phyloP scores from a whole-genome alignment of 2,888 invertebrate genomes.

The Ormyrus thymus region DNA sequence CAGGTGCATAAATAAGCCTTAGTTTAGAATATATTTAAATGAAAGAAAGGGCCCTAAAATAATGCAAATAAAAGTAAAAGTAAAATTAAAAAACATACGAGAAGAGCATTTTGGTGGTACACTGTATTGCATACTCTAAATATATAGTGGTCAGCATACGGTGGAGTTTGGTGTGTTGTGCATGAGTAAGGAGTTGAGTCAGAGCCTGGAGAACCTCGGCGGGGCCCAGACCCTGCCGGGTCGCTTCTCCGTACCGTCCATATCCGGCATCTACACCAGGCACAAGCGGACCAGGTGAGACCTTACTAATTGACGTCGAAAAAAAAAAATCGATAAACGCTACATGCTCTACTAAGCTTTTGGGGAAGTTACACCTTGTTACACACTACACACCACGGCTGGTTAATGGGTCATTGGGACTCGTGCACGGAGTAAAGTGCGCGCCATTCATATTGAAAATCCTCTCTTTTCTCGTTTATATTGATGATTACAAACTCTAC shows the following conservation, averaged over 20 bases:
- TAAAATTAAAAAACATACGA: neutral
- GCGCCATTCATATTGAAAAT: too few species aligned
- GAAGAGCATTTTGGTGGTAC: conserved; percentile 73
- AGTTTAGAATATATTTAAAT: conserved; percentile 12
- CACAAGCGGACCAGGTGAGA: conserved; percentile 89
- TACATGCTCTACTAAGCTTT: too few species aligned
- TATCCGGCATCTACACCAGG: conserved; percentile 87
- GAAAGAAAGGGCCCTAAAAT: too few species aligned
- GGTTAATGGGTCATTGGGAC: too few species aligned
- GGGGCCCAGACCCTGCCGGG: conserved; percentile 82
- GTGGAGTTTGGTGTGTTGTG: conserved; percentile 76
- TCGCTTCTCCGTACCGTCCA: conserved; percentile 78
- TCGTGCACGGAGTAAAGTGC: too few species aligned
- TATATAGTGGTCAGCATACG: conserved; percentile 74
- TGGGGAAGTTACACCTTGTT: too few species aligned
- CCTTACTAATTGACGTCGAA: conserved; percentile 38
- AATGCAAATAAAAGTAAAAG: too few species aligned
- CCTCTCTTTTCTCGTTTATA: too few species aligned
- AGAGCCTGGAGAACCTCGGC: conserved; percentile 79
- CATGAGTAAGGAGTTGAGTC: conserved; percentile 77
- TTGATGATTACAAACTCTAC: too few species aligned
- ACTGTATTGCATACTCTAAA: conserved; percentile 72
- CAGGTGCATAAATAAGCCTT: conserved; percentile 19
- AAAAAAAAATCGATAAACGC: conserved; percentile 5
- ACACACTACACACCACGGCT: too few species aligned